Percentiles rank a stretch among this genome's conserved stretches.
Evolutionary conservation across 2,113 vertebrate genomes (phyloP).

Genomic region (Petrocephalus zakoni): DNA sequence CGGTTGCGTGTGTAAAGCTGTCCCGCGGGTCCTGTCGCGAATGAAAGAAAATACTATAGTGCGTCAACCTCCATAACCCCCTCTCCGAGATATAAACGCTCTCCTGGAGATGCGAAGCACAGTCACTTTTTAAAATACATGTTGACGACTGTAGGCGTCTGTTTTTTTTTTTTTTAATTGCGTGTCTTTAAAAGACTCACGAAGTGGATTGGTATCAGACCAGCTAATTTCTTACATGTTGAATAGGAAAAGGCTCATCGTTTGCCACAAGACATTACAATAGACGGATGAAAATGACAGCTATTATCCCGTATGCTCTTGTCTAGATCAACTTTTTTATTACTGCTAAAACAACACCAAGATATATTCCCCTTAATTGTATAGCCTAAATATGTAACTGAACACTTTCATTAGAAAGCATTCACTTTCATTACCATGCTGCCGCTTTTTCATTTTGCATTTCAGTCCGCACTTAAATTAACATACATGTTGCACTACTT

Average conservation of each 20-base stretch:
- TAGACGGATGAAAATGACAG: neutral
- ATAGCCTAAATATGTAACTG: neutral
- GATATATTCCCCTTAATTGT: neutral
- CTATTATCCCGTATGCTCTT: neutral
- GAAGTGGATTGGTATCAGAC: neutral
- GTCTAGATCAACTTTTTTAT: neutral
- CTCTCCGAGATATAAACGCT: neutral
- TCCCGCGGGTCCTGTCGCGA: conserved; percentile 28
- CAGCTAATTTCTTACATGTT: neutral
- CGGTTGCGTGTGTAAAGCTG: conserved; percentile 26
- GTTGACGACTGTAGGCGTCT: neutral
- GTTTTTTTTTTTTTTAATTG: neutral
- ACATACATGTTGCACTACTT: neutral
- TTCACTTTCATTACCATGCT: neutral
- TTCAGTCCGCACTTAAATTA: neutral
- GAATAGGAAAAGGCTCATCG: neutral
- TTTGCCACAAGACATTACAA: neutral
- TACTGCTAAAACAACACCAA: neutral
- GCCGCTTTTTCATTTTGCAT: neutral
- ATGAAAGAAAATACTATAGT: conserved; percentile 9
- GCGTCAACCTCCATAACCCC: neutral
- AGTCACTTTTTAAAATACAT: neutral
- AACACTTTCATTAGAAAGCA: neutral
- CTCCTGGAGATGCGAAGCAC: neutral
- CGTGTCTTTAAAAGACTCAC: neutral